These are phyloP conservation scores for Centrocercus urophasianus DNA, from an alignment of 2,113 vertebrate species.

Conservation along the genomic window DNA sequence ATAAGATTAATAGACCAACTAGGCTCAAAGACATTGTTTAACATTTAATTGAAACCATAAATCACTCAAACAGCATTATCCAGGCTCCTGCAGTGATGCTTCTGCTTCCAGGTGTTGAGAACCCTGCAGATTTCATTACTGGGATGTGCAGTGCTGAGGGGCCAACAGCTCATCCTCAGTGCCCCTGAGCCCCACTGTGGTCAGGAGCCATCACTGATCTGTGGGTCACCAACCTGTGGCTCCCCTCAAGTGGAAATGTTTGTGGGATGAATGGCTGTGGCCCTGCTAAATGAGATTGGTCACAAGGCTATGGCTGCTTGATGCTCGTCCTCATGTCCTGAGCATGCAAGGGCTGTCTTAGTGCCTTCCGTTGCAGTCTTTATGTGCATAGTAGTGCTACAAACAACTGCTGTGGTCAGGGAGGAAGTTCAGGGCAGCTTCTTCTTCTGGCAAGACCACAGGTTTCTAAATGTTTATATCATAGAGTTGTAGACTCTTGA, in stretches of 20 bases:
- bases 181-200: background rate
- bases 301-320: background rate
- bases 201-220: background rate
- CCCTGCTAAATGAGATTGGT: background rate
- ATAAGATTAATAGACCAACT: background rate
- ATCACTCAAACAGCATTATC: background rate
- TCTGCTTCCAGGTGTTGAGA: background rate
- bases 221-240: accelerated
- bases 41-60: background rate
- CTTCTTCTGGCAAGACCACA: background rate
- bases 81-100: background rate
- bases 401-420: background rate
- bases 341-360: background rate
- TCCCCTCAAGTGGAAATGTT: background rate
- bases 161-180: background rate
- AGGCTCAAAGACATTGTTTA: background rate
- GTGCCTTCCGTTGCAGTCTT: background rate
- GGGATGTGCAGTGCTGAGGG: accelerated
- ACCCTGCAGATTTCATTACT: accelerated
- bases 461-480: background rate
- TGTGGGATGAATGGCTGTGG: background rate
- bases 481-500: background rate
- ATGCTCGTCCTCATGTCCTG: background rate
- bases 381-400: accelerated
- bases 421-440: background rate